These are phyloP conservation scores for Upupa epops DNA, from an alignment of 2,113 vertebrate genomes.

Conservation along the genomic window DNA sequence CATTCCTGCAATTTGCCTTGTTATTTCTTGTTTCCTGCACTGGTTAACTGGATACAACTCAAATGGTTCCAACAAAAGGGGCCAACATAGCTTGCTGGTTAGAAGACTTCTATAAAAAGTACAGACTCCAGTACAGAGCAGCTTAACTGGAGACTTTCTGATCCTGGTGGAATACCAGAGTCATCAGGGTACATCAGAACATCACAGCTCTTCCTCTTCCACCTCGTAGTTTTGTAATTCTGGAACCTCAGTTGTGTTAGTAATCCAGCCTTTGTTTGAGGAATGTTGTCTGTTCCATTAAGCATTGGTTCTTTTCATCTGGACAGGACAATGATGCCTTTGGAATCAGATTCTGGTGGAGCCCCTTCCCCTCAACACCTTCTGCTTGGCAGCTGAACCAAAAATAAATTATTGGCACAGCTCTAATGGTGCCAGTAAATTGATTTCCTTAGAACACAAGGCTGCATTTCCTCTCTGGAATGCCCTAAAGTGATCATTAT, in stretches of 20 bases:
- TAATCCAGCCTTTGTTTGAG: fast-evolving
- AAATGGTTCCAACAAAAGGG: not conserved
- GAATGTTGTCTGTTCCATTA: not conserved
- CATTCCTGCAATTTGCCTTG: fast-evolving
- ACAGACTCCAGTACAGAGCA: not conserved
- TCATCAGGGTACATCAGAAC: not conserved
- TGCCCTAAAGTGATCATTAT: not conserved
- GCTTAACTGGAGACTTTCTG: not conserved
- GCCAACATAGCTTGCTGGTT: not conserved
- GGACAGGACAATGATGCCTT: not conserved
- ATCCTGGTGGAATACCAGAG: not conserved
- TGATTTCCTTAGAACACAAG: not conserved
- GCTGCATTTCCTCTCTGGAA: not conserved
- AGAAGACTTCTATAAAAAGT: not conserved
- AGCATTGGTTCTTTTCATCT: not conserved
- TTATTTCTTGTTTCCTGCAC: not conserved
- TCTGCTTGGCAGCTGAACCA: not conserved
- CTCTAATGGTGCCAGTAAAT: not conserved
- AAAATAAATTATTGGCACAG: not conserved
- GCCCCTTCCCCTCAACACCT: not conserved
- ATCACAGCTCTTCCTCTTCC: not conserved
- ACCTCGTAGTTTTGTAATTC: not conserved
- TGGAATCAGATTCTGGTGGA: not conserved
- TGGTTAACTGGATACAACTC: not conserved
- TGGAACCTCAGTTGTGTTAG: not conserved